Evolutionary conservation across 2,113 vertebrate genomes (phyloP).

Genomic region (Mirounga angustirostris): DNA sequence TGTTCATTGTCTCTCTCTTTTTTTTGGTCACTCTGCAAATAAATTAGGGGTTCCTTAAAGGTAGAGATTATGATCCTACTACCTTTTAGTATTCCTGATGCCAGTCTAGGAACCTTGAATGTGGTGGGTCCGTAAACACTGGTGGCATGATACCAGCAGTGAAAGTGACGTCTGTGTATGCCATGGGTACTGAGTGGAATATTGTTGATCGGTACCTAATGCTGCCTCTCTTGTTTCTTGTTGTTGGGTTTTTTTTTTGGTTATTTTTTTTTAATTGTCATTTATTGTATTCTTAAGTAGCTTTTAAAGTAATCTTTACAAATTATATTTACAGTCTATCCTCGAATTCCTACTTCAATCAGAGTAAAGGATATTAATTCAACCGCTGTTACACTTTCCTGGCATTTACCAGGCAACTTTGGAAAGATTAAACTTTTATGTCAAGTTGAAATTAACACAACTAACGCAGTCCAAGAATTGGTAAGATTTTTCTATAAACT

Average conservation of each 20-base stretch:
- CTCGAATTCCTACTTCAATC: slow-evolving; percentile 83
- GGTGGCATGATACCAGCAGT: not conserved
- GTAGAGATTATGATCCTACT: not conserved
- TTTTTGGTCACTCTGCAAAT: not conserved
- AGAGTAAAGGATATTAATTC: slow-evolving; percentile 79
- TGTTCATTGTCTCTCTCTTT: not conserved
- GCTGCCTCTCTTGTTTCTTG: not conserved
- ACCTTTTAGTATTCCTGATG: not conserved
- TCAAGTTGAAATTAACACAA: slow-evolving; percentile 84
- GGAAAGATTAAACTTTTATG: slow-evolving; percentile 85
- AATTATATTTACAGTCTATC: slow-evolving; percentile 85
- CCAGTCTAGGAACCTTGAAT: not conserved
- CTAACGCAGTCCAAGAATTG: slow-evolving; percentile 72
- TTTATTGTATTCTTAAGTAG: slow-evolving; percentile 33
- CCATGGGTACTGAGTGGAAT: not conserved
- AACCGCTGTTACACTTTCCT: slow-evolving; percentile 79
- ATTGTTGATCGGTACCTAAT: not conserved
- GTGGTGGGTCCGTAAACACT: not conserved
- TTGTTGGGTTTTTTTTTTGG: too few relatives aligned
- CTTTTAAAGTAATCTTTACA: slow-evolving; percentile 10
- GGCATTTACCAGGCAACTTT: slow-evolving; percentile 87
- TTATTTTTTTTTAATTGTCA: not conserved
- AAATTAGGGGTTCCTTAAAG: not conserved
- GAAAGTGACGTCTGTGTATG: not conserved
- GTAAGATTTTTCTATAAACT: slow-evolving; percentile 68